Evolutionary conservation across 2,888 invertebrate genomes (phyloP), one percentile per base, ranked within the genome.

Genomic region (Resseliella maxima): DNA sequence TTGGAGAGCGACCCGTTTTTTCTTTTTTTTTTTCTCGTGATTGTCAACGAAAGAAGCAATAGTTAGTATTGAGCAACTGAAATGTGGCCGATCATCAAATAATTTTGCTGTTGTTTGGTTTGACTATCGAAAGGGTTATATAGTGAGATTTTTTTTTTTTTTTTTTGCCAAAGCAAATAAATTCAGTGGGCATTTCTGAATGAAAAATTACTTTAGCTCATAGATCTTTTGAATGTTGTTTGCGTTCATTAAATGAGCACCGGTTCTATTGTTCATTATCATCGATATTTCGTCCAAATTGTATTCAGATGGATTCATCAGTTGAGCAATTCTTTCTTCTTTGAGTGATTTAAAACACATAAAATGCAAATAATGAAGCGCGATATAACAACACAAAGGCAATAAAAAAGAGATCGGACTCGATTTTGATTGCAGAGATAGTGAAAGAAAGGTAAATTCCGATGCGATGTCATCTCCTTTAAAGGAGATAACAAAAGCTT

Each of bases 361-460:
- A 72, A 72, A 72, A 72, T 72, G 72, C 31, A 72, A 72, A 72
- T 72, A 72, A 72, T 72, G 31, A 72, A 72, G 72, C 24, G 59
- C 72, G 72, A 72, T 31, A 12, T 10, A 12, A 72, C 31, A 31
- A 35, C 72, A n/a, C 31, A 31, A 12, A n/a, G 59, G 24, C 59
- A 59, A 59, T 8, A 3, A 59, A 27, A 59, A 3, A 59, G 1
- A 27, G 15, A 8, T 5, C 59, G 59, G 50, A 8, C 18, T 12
- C 18, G 18, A 50, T 50, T 50, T 8, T 18, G 18, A 50, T 50
- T 18, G 18, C 50, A 50, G 6, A 18, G 18, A 50, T 50, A 50
- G 10, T 15, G 18, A 18, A 21, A 18, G 2, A 41, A 18, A 50
- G 50, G 18, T 21, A 18, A 15, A 50, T 18, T 6, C 2, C 50